Conservation (phyloP, 2,888 invertebrate species). For the Acheta domesticus region DNA sequence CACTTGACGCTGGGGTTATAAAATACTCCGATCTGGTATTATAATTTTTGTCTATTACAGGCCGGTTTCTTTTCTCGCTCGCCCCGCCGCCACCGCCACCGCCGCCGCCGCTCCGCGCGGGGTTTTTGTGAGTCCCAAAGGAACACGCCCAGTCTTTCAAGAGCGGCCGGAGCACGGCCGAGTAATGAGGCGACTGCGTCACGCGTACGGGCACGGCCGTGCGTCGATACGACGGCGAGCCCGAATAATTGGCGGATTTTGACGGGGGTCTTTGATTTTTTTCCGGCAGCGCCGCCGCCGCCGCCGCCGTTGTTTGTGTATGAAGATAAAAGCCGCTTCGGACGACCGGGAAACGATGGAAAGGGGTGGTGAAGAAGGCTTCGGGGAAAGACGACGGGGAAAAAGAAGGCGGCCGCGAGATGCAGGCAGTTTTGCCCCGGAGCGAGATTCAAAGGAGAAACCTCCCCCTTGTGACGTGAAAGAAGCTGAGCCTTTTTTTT, state of each 20-base stretch:
- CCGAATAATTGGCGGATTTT: not conserved
- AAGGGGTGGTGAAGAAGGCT: not conserved
- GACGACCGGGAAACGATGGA: not conserved
- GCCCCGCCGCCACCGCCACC: not conserved
- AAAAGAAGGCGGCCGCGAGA: not conserved
- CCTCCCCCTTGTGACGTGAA: not conserved
- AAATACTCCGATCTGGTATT: slow-evolving; percentile 9
- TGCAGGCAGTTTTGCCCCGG: not conserved
- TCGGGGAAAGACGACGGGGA: not conserved
- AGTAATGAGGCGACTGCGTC: not conserved
- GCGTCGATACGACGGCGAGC: not conserved
- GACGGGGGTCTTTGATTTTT: not conserved
- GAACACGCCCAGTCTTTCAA: not conserved
- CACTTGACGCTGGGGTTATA: slow-evolving; percentile 11
- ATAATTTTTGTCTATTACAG: slow-evolving; percentile 7
- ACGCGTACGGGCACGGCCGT: not conserved
- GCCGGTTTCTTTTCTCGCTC: not conserved
- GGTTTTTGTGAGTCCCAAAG: not conserved
- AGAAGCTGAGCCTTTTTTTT: not conserved
- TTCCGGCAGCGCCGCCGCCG: not conserved
- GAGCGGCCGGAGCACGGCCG: not conserved
- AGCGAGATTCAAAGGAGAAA: slow-evolving; percentile 6
- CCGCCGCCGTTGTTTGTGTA: not conserved
- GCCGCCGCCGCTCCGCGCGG: too few species aligned
- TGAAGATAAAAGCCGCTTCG: not conserved